Evolutionary conservation across 2,797 vertebrate genomes (phyloP).

Genomic region (Danio kyathit): DNA sequence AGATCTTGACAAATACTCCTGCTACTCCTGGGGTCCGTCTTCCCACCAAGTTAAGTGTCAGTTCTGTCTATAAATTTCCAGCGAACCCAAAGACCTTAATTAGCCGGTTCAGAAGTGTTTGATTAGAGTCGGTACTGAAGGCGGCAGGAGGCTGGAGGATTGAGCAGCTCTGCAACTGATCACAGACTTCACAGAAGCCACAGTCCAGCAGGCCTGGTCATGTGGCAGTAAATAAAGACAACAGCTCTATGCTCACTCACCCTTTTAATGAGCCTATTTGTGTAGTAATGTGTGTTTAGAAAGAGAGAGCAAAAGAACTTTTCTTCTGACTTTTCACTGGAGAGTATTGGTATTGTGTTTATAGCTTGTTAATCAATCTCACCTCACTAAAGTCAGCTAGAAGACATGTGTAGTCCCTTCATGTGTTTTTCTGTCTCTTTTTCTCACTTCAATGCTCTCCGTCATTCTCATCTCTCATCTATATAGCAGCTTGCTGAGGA

Average conservation of each 20-base stretch:
- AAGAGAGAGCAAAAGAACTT: not conserved
- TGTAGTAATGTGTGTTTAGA: slow-evolving; percentile 7
- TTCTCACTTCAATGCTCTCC: not conserved
- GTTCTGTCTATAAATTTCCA: not conserved
- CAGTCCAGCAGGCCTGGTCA: not conserved
- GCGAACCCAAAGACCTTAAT: not conserved
- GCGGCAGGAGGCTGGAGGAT: not conserved
- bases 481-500: slow-evolving; percentile 5
- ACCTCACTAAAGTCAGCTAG: not conserved
- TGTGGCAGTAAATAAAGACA: slow-evolving; percentile 5
- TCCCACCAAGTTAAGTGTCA: not conserved
- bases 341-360: not conserved
- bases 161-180: not conserved
- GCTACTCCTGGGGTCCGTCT: not conserved
- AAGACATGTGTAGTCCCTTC: not conserved
- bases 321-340: not conserved
- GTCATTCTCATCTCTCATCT: slow-evolving; percentile 10
- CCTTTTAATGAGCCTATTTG: slow-evolving; percentile 15
- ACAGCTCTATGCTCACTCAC: not conserved
- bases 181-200: not conserved
- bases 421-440: not conserved
- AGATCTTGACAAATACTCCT: not conserved
- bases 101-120: slow-evolving; percentile 11
- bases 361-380: not conserved
- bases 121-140: not conserved